phyloP scores from a whole-genome alignment of 2,797 vertebrate genomes.

The Gallirallus australis region DNA sequence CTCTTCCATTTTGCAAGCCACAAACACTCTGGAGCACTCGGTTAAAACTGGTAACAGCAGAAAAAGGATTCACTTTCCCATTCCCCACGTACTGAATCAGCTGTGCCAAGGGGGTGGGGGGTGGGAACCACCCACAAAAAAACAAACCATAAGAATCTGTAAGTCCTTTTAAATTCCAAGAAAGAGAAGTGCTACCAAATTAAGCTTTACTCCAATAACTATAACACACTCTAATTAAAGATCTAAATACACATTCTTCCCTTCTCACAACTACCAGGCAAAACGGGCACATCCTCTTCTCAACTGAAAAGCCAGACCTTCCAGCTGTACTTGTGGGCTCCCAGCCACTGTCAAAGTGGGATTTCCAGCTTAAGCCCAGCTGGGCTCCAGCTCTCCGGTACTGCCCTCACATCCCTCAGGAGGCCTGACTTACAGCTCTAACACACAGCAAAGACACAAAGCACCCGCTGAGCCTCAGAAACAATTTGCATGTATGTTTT shows the following conservation, averaged over 20 bases:
- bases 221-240: not conserved
- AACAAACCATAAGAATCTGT: not conserved
- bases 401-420: accelerated
- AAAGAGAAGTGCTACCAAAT: not conserved
- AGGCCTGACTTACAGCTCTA: not conserved
- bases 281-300: not conserved
- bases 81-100: not conserved
- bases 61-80: not conserved
- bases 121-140: too few relatives aligned
- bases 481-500: not conserved
- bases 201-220: not conserved
- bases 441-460: not conserved
- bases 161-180: not conserved
- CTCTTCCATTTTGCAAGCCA: not conserved
- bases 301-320: not conserved
- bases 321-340: not conserved
- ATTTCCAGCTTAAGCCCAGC: not conserved
- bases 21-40: not conserved
- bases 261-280: not conserved
- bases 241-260: not conserved
- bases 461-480: not conserved
- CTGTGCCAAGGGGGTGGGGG: not conserved
- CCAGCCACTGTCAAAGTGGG: not conserved
- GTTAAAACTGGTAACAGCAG: not conserved
- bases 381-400: not conserved